Evolutionary conservation across 2,113 vertebrate species (phyloP), one percentile per base, ranked within the genome.

Genomic region (Dromaius novaehollandiae): DNA sequence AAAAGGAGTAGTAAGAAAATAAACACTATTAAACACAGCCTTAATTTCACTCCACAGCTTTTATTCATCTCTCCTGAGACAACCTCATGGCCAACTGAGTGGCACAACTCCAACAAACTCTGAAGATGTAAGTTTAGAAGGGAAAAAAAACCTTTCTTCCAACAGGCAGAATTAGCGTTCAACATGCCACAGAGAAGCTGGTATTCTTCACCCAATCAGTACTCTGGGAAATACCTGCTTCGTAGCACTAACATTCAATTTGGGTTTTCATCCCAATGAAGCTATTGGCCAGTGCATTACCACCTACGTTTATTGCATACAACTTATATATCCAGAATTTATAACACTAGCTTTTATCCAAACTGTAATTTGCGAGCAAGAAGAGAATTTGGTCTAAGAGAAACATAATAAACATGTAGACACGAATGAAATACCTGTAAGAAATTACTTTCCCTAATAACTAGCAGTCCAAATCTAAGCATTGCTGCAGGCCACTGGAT

Each of bases 351-450:
- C 50, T 92, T 88, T 83, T 38, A 92, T 13, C 9, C 8, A 55
- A 68, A 11, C 4, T 51, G 10, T 34, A 76, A 11, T 71, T 68
- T 34, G 4, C 21, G 40, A 18, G 46, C 0, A 0, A 64, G 34
- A 93, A 82, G 13, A 34, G 0, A 71, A 80, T 28, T 12, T 56
- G 12, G 9, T n/a, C 64, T 51, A 73, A 88, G 26, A 80, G 18
- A 85, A 90, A 51, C 4, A 42, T 21, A 56, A 56, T 22, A 38
- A 77, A 32, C 3, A 46, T 2, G 2, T 12, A 26, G 76, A 88
- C 19, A 21, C 11, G 88, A 55, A 56, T 3, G 1, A 91, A 90
- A 3, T 46, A 78, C 7, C 48, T 56, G 4, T 30, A 76, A 83
- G 26, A 85, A 82, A 46, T 46, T 71, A 68, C 32, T 87, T 75